Evolutionary conservation across 1,140 invertebrate genomes (phyloP).

Genomic region (Scylla paramamosain): DNA sequence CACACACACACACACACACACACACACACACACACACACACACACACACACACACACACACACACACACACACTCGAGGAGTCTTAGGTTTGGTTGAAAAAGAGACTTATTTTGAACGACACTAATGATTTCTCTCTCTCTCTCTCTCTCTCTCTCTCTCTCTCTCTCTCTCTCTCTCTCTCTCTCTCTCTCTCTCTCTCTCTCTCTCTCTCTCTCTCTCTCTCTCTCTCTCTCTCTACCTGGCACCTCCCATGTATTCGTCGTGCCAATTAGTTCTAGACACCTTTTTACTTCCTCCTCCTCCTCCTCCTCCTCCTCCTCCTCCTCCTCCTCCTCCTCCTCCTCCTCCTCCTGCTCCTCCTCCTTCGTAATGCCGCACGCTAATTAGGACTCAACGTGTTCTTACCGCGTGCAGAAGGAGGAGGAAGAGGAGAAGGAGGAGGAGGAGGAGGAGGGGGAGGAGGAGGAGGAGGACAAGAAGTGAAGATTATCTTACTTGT

Average conservation of each 20-base stretch:
- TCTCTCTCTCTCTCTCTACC: slow-evolving; percentile 9
- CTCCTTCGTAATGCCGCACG: neutral
- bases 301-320: too few species aligned
- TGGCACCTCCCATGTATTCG: neutral
- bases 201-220: neutral
- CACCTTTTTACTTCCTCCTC: neutral
- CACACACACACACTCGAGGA: neutral
- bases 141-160: too few species aligned
- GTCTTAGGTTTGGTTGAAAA: neutral
- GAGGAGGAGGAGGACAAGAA: neutral
- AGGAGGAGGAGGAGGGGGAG: neutral
- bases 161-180: neutral
- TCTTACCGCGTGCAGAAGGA: neutral
- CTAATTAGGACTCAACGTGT: neutral
- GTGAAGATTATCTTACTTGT: neutral
- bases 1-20: slow-evolving; percentile 6
- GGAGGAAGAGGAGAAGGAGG: neutral
- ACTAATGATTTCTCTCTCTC: neutral
- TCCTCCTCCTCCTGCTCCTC: neutral
- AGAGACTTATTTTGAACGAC: neutral
- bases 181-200: too few species aligned
- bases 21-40: neutral
- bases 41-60: slow-evolving; percentile 7
- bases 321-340: too few species aligned
- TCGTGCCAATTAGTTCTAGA: slow-evolving; percentile 3